phyloP scores from a whole-genome alignment of 2,888 invertebrate species.

The Phaonia tiefii region DNA sequence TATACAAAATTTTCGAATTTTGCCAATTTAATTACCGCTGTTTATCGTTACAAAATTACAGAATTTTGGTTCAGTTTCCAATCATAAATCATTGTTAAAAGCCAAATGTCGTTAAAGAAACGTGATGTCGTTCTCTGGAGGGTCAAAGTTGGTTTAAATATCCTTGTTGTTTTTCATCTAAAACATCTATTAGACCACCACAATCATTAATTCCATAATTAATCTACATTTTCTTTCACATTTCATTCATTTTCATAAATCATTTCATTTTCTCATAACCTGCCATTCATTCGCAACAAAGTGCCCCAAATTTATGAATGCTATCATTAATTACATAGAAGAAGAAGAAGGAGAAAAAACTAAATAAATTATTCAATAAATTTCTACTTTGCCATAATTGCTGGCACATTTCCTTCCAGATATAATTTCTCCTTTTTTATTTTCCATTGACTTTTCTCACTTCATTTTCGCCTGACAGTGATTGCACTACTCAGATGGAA shows the following conservation, averaged over 20 bases:
- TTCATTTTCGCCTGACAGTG: not conserved
- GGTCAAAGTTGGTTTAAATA: no score
- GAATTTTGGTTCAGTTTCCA: no score
- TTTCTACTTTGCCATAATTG: constrained; percentile 41
- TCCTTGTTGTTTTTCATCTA: no score
- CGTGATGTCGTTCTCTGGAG: no score
- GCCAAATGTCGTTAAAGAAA: no score
- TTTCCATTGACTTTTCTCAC: not conserved
- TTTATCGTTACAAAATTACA: no score
- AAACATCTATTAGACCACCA: no score
- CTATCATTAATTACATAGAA: constrained; percentile 28
- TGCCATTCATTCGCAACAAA: not conserved
- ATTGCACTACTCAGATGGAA: not conserved
- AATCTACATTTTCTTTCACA: not conserved
- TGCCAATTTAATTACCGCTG: no score
- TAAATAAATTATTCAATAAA: constrained; percentile 43
- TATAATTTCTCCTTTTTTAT: not conserved
- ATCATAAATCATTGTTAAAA: no score
- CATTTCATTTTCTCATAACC: not conserved
- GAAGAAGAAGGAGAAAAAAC: no score
- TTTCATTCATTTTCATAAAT: not conserved
- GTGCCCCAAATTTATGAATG: constrained; percentile 10
- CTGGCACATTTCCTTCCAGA: constrained; percentile 3
- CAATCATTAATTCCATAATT: not conserved
- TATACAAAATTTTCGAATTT: no score